phyloP scores from a whole-genome alignment of 1,140 invertebrate genomes.

The Pachyrhynchus sulphureomaculatus region DNA sequence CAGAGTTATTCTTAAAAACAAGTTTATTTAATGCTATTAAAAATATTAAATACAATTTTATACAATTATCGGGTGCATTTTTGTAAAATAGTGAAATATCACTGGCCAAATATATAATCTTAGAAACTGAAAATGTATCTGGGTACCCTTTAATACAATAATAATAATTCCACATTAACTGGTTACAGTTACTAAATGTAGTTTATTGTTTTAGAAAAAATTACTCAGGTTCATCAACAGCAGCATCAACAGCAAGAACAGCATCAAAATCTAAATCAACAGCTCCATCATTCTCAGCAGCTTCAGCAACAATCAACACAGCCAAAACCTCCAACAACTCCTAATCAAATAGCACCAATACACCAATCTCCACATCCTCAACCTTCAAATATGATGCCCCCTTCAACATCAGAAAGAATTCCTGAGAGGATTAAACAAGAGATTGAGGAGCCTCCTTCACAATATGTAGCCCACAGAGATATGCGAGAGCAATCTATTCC shows the following conservation, averaged over 20 bases:
- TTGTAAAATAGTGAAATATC: no score
- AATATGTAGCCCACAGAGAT: constrained; percentile 26
- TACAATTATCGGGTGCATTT: no score
- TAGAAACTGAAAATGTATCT: no score
- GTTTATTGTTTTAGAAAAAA: constrained; percentile 41
- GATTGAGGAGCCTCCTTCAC: constrained; percentile 36
- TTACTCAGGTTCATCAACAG: constrained; percentile 39
- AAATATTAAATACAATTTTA: no score
- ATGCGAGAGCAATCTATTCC: constrained; percentile 46
- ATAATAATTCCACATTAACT: no score
- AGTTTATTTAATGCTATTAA: no score
- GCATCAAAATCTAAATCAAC: constrained; percentile 2
- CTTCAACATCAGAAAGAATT: constrained; percentile 26
- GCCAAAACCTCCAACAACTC: constrained; percentile 9
- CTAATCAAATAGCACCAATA: not conserved
- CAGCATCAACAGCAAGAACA: constrained; percentile 26
- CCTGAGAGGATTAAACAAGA: constrained; percentile 42
- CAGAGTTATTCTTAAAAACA: no score
- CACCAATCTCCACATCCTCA: constrained; percentile 3
- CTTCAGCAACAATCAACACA: not conserved
- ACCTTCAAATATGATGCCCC: not conserved
- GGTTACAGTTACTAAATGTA: no score
- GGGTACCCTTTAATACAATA: no score
- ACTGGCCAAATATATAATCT: no score
- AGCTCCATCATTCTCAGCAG: not conserved